Evolutionary conservation across 1,140 invertebrate species (phyloP).

Genomic region (Oryzaephilus surinamensis): DNA sequence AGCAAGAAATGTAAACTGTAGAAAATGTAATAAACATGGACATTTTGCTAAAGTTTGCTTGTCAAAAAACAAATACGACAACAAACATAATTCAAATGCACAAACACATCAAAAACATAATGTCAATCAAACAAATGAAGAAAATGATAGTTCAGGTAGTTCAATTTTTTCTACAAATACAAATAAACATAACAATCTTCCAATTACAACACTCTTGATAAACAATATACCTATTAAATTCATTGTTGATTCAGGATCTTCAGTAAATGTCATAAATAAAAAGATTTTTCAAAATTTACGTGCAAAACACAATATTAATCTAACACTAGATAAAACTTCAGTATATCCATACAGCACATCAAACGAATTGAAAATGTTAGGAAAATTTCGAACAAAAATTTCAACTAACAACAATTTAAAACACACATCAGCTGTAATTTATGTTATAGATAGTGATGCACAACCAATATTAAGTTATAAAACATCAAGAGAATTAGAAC

Average conservation of each 20-base stretch:
- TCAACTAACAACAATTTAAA: not conserved
- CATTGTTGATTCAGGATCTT: not conserved
- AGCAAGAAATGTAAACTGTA: not conserved
- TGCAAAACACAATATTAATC: not conserved
- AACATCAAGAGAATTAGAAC: no score
- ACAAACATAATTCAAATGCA: not conserved
- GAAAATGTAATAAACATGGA: not conserved
- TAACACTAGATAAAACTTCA: not conserved
- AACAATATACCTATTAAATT: not conserved
- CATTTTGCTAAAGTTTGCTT: no score
- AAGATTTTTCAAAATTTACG: not conserved
- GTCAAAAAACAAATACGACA: not conserved
- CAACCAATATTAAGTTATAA: no score
- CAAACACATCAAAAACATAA: not conserved
- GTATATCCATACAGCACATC: not conserved
- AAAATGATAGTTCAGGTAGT: not conserved
- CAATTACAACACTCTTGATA: not conserved
- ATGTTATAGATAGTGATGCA: no score
- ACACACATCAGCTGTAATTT: no score
- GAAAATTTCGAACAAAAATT: not conserved
- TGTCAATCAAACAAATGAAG: not conserved
- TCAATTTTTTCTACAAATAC: not conserved
- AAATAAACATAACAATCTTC: not conserved
- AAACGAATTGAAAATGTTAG: not conserved
- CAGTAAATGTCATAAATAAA: not conserved